Conservation (phyloP, 2,113 vertebrate genomes). For the Anseranas semipalmata region DNA sequence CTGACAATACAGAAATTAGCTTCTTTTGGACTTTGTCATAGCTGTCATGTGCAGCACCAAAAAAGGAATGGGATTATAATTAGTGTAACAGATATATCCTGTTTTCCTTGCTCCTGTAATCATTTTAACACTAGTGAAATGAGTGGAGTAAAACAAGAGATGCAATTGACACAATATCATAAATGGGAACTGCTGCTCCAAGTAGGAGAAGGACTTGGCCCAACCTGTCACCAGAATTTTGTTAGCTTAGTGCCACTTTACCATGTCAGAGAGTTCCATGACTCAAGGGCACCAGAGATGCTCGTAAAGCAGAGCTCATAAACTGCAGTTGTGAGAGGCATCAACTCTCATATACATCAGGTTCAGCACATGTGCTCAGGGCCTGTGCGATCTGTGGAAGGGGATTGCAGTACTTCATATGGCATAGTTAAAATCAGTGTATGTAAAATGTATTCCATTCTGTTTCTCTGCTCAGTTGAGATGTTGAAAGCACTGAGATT, state of each 20-base stretch:
- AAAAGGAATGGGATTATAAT: background rate
- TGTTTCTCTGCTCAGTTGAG: background rate
- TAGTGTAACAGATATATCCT: background rate
- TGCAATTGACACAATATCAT: background rate
- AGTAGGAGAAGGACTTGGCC: background rate
- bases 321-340: background rate
- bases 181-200: background rate
- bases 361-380: background rate
- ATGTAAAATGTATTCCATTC: background rate
- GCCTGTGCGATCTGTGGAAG: background rate
- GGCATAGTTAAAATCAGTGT: background rate
- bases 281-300: background rate
- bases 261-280: background rate
- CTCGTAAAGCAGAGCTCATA: background rate
- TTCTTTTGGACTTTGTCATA: background rate
- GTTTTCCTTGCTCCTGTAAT: background rate
- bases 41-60: background rate
- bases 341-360: background rate
- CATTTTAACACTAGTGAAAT: background rate
- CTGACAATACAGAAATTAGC: constrained; percentile 34
- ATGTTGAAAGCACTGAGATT: background rate
- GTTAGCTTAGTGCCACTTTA: background rate
- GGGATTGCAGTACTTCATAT: background rate
- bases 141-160: background rate
- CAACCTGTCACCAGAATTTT: background rate